Percentiles rank a stretch among this genome's conserved stretches.
These are phyloP conservation scores for Danio tinwini DNA, from an alignment of 2,797 vertebrate genomes.

Conservation along the genomic window DNA sequence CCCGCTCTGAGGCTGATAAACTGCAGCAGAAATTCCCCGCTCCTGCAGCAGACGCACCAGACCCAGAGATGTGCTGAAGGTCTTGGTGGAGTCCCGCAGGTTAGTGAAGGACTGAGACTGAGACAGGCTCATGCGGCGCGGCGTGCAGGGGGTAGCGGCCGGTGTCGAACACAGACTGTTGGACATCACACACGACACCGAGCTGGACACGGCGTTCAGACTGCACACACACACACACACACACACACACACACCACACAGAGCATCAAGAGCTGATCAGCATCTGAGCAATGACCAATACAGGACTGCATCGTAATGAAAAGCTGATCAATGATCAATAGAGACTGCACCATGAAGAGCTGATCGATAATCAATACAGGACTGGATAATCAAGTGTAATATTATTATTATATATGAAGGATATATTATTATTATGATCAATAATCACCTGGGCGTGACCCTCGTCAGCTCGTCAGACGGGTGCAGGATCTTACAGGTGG, in stretches of 20 bases:
- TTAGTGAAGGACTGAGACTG: slow-evolving; percentile 98
- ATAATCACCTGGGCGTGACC: slow-evolving; percentile 97
- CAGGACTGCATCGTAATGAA: no score
- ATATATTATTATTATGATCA: no score
- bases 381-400: no score
- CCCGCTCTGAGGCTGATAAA: slow-evolving; percentile 91
- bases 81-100: slow-evolving; percentile 93
- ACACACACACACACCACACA: background rate
- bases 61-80: slow-evolving; percentile 96
- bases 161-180: slow-evolving; percentile 85
- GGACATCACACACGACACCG: slow-evolving; percentile 82
- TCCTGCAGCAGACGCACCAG: slow-evolving; percentile 96
- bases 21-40: slow-evolving; percentile 92
- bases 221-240: slow-evolving; percentile 68
- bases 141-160: slow-evolving; percentile 87
- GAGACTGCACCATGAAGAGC: no score
- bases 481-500: slow-evolving; percentile 97
- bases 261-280: background rate
- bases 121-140: slow-evolving; percentile 87
- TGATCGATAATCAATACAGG: no score
- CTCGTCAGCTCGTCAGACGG: slow-evolving; percentile 94
- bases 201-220: slow-evolving; percentile 84
- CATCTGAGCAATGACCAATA: no score
- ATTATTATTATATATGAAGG: no score
- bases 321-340: no score